Percentiles rank a stretch among this genome's conserved stretches.
Conservation (phyloP, 1,140 invertebrate genomes). For the Arion vulgaris region DNA sequence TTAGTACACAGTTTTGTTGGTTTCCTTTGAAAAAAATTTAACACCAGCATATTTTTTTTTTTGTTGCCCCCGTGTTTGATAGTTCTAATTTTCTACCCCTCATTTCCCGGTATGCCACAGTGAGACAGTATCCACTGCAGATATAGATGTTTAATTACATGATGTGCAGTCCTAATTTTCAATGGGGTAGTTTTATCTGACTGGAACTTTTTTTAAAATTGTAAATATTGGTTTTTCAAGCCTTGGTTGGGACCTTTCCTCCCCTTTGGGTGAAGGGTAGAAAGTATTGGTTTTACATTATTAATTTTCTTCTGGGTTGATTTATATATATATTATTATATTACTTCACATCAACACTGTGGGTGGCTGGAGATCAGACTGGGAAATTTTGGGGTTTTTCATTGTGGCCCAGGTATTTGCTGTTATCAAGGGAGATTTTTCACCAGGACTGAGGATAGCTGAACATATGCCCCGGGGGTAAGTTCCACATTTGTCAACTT, state of each 20-base stretch:
- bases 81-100: not conserved
- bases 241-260: too few relatives aligned
- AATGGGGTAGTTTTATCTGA: too few relatives aligned
- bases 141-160: too few relatives aligned
- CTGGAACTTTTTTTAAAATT: too few relatives aligned
- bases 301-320: too few relatives aligned
- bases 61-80: not conserved
- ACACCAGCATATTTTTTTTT: not conserved
- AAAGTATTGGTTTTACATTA: too few relatives aligned
- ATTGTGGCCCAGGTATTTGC: conserved; percentile 76
- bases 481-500: conserved; percentile 20
- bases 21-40: not conserved
- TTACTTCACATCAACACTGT: not conserved
- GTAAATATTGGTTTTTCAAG: too few relatives aligned
- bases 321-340: too few relatives aligned
- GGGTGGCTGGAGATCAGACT: conserved; percentile 91
- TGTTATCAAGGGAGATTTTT: conserved; percentile 66
- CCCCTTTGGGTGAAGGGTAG: too few relatives aligned
- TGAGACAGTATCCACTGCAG: too few relatives aligned
- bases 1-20: conserved; percentile 29
- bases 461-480: conserved; percentile 75
- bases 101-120: too few relatives aligned
- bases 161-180: too few relatives aligned
- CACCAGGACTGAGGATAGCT: conserved; percentile 71
- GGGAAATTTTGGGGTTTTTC: conserved; percentile 82